Conservation (phyloP, 2,113 vertebrate species). For the Urocitellus parryii region DNA sequence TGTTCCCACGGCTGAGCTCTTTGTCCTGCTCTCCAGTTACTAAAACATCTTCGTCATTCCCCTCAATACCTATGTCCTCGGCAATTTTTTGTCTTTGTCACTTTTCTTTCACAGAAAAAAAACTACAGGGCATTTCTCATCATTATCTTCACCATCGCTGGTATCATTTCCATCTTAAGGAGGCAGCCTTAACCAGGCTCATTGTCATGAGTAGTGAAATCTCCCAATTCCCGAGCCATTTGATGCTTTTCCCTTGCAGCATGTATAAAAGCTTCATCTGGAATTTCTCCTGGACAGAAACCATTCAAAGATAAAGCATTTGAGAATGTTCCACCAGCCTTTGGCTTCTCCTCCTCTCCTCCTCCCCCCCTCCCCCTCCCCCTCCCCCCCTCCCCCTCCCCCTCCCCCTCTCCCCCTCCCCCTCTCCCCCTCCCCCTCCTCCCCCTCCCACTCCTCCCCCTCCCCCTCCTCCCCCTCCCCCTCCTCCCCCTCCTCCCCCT, state of each 20-base stretch:
- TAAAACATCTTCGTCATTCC: constrained; percentile 97
- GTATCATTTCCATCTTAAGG: constrained; percentile 94
- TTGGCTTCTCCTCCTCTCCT: constrained; percentile 76
- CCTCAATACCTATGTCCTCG: constrained; percentile 99
- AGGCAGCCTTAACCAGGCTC: constrained; percentile 93
- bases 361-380: no score
- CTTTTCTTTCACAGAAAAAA: constrained; percentile 95
- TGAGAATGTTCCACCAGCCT: constrained; percentile 90
- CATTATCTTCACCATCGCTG: constrained; percentile 97
- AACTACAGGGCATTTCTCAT: constrained; percentile 97
- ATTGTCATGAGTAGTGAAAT: constrained; percentile 91
- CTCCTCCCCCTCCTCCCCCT: no score
- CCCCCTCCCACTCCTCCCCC: no score
- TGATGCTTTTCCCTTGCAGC: constrained; percentile 96
- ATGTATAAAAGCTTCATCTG: constrained; percentile 99
- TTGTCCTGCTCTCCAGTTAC: constrained; percentile 95
- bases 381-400: accelerated
- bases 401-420: accelerated
- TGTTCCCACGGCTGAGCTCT: constrained; percentile 98
- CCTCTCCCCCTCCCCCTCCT: constrained; percentile 91
- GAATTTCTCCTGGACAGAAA: constrained; percentile 96
- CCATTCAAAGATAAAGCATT: constrained; percentile 93
- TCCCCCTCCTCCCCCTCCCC: no score
- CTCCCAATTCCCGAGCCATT: constrained; percentile 95
- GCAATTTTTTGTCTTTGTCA: constrained; percentile 98